Evolutionary conservation across 1,140 invertebrate genomes (phyloP), one percentile per base, ranked within the genome.

Genomic region (Phymorhynchus buccinoides): DNA sequence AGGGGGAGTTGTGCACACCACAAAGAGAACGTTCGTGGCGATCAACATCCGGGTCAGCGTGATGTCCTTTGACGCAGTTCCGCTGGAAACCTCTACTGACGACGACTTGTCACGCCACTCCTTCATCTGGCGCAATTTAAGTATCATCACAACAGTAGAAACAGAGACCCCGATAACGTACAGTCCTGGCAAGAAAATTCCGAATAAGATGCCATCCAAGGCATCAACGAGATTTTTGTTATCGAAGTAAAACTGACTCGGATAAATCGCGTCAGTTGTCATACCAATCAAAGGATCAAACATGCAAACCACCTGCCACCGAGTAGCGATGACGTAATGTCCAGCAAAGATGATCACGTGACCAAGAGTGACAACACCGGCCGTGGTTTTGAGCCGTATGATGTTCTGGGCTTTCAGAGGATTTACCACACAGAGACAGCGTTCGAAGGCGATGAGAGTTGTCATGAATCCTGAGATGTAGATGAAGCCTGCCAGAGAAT

Each of bases 11-110:
- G 41, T 84, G 42, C 80, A 83, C 7, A 66, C 41, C n/a, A 87
- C 62, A 22, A 85, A 84, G 1, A 80, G 48, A 22, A 75, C 39
- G 14, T 79, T 52, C 7, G 66, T 84, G 27, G 44, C 56, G n/a
- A 87, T 83, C 1, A 86, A 41, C 71, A 86, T 78, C 42, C 78
- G 81, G 30, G 82, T 82, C 18, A 83, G 30, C 3, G 81, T 83
- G 18, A 68, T 66, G 42, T 86, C 85, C 30, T 81, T 32, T 2
- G 73, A 44, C 7, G 79, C 42, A 37, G 16, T 32, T 41, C 44
- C 32, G 32, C 39, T 32, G 9, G 39, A 18, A 39, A 39, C 62
- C 12, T 14, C n/a, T 7, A 78, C n/a, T 1, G 80, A 78, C 6
- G 75, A 66, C 2, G 81, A 79, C 41, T 77, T 6, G 22, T 71